Evolutionary conservation across 2,888 invertebrate species (phyloP), one percentile per base, ranked within the genome.

Genomic region (Leptinotarsa peninsularis): DNA sequence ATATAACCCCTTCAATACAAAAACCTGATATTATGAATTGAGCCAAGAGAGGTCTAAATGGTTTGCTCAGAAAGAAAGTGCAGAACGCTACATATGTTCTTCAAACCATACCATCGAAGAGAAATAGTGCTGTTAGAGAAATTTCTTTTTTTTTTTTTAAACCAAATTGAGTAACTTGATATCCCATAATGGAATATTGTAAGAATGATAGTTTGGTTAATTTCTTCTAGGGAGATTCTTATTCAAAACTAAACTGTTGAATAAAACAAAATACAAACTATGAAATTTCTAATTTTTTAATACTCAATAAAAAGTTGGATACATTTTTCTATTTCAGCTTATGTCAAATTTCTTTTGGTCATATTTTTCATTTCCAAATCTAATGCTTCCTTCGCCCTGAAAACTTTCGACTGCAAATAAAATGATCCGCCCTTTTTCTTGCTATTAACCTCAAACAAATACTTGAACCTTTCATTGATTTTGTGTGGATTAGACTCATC

Each of bases 361-460:
- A 58, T 21, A 21, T 58, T 18, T 23, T 23, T 84, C 18, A 94
- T 82, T 89, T 96, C 96, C 58, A 92, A 90, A 80, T 96, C 95
- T 82, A 96, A 88, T 79, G 95, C 90, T 88, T 96, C 94, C 86
- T 95, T 96, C 0, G 96, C 96, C 82, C 96, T 90, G 33, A 94
- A 93, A 49, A 98, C 94, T 91, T 99, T 99, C 1, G 98, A 98
- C 88, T 98, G 98, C 78, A 99, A 87, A 89, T 99, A 99, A 86
- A 98, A 96, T 0, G 98, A 97, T 7, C 98, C 98, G 66, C 98
- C 97, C 89, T 95, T 96, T 0, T 92, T 84, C 86, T 96, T 96
- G 71, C 98, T 97, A 86, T 99, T 99, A 0, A 93, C 92, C 71
- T 91, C 89, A 89, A 97, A 97, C 54, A 99, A 90, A 86, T 95